Evolutionary conservation across 2,113 vertebrate species (phyloP), one percentile per base, ranked within the genome.

Genomic region (Galeopterus variegatus): DNA sequence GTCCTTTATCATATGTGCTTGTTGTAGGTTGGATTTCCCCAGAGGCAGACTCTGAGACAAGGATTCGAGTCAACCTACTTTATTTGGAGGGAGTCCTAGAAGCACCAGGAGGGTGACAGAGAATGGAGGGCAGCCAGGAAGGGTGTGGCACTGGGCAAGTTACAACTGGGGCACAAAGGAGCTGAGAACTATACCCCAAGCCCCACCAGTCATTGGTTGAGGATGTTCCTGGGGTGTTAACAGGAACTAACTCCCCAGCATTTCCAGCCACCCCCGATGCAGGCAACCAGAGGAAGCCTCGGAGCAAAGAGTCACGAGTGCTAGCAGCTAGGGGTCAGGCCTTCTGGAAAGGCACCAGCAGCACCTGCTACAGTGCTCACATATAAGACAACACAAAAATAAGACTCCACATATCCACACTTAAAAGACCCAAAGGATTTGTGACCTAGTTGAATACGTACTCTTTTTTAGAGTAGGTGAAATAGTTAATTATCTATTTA

Each of bases 401-500:
- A 65, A 5, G 33, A 83, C 9, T 77, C 54, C 48, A 48, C 8
- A 15, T 31, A 45, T 90, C 33, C 19, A 81, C 50, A n/a, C 11
- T 31, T 14, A 48, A 45, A 96, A 84, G 58, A 88, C 13, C 52
- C 87, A 33, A 69, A 73, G 65, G 56, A 82, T 65, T 31, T 54
- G 17, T 83, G 52, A 58, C 23, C 26, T 89, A 45, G 67, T 23
- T 58, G 86, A 80, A 93, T 52, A 67, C 6, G 19, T 45, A 36
- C 36, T 56, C 48, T 90, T 85, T 70, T 77, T 45, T 6, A 83
- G 89, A 77, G 67, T 65, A 26, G 48, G 48, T 65, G 41, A 81
- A 90, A 89, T 56, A 56, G 36, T 62, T 95, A 72, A 94, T 62
- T 31, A 70, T 45, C 12, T 79, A 48, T 69, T 69, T 88, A 23